Base-by-base conservation (phyloP, 2,888 invertebrate species). In the Apodemia hepburni region DNA sequence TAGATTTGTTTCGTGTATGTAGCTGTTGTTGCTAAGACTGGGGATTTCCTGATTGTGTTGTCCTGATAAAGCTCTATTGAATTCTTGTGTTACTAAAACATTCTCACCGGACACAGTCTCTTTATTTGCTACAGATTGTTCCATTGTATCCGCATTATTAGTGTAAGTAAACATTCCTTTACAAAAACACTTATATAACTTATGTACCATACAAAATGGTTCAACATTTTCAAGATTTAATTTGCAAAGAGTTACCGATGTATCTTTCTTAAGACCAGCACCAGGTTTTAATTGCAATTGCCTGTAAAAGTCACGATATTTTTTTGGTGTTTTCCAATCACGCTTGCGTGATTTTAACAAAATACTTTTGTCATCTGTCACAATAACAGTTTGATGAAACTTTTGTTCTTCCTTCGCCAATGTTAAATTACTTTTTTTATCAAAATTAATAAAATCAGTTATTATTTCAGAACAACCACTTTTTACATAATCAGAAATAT, bases 321-420 rank as follows among this genome's bases (percentile, higher is more conserved):
- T 93, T 75, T 93, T 93, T 5, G 95, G 93, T 2, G 90, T 77
- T 80, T 94, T 94, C 57, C 92, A 92, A 69, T 92, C 92, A 70
- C 95, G 82, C 73, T 87, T 93, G 61, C 92, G 84, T 7, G 89
- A 82, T 66, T 94, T 94, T 35, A 95, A 87, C 9, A 95, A 79
- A 70, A 95, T 92, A 60, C 94, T 94, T 79, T 94, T 93, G 72
- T 94, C 92, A 33, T 93, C 93, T 11, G 94, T 93, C 54, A 94
- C 82, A 62, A 95, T 93, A 29, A 95, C 92, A 5, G 95, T 95
- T 71, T 95, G 94, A 17, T 94, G 94, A 79, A 95, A 95, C 74
- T 95, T 95, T 77, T 94, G 92, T 78, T 95, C 95, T 73, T 94
- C 94, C 77, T 93, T 94, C 0, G 95, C 93, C 66, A 95, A 81